A percentile compares a stretch with the other conserved stretches of the same genome.
phyloP scores from a whole-genome alignment of 2,797 vertebrate species.

The Sebastes oblongus region DNA sequence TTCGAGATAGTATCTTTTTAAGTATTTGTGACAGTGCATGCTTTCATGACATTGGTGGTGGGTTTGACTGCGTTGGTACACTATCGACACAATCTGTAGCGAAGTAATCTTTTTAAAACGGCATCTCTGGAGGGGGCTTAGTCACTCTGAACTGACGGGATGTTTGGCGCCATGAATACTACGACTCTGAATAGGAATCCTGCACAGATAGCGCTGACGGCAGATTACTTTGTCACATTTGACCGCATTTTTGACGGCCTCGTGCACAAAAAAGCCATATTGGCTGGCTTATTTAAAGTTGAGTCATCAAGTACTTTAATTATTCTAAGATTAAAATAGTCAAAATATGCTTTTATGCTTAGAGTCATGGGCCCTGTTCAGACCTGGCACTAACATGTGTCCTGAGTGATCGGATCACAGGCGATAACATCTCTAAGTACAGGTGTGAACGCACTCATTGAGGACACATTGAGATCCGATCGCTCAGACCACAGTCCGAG shows the following conservation, averaged over 20 bases:
- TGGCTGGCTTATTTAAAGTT: not conserved
- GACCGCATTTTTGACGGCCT: constrained; percentile 4
- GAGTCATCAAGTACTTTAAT: constrained; percentile 31
- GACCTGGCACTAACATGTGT: too few species aligned
- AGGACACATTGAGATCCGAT: too few species aligned
- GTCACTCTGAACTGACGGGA: constrained; percentile 67
- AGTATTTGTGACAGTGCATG: constrained; percentile 90
- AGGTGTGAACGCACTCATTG: too few species aligned
- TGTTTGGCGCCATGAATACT: constrained; percentile 30
- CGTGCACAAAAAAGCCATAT: not conserved
- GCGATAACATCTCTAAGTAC: too few species aligned
- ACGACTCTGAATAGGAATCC: constrained; percentile 27
- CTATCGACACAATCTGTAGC: constrained; percentile 76
- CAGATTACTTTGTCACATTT: constrained; percentile 3
- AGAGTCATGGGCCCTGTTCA: too few species aligned
- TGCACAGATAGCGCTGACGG: not conserved
- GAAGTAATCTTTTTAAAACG: constrained; percentile 63
- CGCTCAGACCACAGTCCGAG: too few species aligned
- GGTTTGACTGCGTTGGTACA: constrained; percentile 78
- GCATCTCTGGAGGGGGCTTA: constrained; percentile 60
- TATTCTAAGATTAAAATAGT: constrained; percentile 15
- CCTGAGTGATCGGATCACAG: too few species aligned
- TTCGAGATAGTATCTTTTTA: constrained; percentile 82
- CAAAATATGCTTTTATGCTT: not conserved
- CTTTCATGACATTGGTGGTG: constrained; percentile 80